Evolutionary conservation across 92 coral and sea anemone genomes (phyloP).

Genomic region (Desmophyllum pertusum): DNA sequence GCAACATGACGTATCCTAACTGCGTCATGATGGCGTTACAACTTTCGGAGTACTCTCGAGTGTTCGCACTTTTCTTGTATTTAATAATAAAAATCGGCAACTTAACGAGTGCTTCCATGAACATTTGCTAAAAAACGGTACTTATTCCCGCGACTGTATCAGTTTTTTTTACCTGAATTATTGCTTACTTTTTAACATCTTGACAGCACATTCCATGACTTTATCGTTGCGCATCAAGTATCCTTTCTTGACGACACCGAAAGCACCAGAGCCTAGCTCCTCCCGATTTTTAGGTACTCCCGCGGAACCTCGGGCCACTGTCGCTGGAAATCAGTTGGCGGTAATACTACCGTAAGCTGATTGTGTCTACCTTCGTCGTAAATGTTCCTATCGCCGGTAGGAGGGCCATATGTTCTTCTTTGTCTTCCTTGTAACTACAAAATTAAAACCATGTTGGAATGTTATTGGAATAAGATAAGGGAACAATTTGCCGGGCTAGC

Average conservation of each 20-base stretch:
- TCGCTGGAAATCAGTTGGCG: constrained; percentile 37
- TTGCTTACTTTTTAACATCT: constrained; percentile 80
- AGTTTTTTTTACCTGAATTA: too few species aligned
- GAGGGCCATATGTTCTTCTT: constrained; percentile 21
- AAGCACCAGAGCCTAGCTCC: constrained; percentile 79
- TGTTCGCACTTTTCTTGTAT: too few species aligned
- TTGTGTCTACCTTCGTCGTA: constrained; percentile 37
- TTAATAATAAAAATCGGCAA: too few species aligned
- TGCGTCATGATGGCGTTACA: too few species aligned
- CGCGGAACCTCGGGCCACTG: constrained; percentile 73
- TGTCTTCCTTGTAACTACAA: background rate
- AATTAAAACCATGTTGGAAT: background rate
- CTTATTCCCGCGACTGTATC: too few species aligned
- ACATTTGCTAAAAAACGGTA: too few species aligned
- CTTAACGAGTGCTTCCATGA: too few species aligned
- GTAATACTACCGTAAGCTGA: background rate
- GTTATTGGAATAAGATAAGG: background rate
- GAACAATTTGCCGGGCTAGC: background rate
- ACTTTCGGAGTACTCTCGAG: too few species aligned
- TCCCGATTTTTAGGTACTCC: constrained; percentile 56
- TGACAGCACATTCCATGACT: constrained; percentile 67
- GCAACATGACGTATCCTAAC: too few species aligned
- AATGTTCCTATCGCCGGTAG: constrained; percentile 29
- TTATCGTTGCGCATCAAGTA: constrained; percentile 31
- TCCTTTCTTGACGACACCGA: constrained; percentile 69